These are phyloP conservation scores for Solenodon paradoxus DNA, from an alignment of 2,113 vertebrate species.

Conservation along the genomic window DNA sequence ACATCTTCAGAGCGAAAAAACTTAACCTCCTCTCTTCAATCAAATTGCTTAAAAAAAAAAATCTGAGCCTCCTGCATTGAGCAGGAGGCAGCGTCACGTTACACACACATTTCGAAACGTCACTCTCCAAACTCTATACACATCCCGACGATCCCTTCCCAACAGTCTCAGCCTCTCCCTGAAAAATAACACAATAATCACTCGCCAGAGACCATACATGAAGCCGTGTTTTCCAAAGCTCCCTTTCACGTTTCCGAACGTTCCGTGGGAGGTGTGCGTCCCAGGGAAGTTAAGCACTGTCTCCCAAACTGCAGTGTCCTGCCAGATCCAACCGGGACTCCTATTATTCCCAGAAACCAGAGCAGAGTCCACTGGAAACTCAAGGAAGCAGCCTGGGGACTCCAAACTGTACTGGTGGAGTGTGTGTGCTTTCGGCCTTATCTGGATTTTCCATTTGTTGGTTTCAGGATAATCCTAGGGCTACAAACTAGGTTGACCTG, in stretches of 20 bases:
- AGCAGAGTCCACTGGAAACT: constrained; percentile 52
- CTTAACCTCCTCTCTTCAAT: too few species aligned
- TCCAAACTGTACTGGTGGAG: background rate
- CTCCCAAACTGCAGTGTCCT: too few species aligned
- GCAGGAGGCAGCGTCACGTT: too few species aligned
- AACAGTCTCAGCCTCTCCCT: background rate
- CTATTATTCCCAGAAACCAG: background rate
- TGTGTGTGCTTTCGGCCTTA: background rate
- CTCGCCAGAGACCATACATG: background rate
- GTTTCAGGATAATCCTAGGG: background rate
- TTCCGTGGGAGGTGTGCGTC: background rate
- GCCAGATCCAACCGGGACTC: too few species aligned
- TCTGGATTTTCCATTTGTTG: background rate
- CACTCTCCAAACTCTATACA: too few species aligned
- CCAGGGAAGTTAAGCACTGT: too few species aligned
- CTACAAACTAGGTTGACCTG: too few species aligned
- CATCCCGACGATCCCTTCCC: too few species aligned
- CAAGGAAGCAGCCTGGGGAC: background rate
- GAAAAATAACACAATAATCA: background rate
- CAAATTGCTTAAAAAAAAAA: too few species aligned
- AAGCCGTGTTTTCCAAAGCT: background rate
- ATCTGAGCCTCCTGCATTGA: too few species aligned
- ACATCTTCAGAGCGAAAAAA: too few species aligned
- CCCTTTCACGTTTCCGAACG: background rate
- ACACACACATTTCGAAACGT: too few species aligned